Evolutionary conservation across 2,888 invertebrate genomes (phyloP).

Genomic region (Timandra comae): DNA sequence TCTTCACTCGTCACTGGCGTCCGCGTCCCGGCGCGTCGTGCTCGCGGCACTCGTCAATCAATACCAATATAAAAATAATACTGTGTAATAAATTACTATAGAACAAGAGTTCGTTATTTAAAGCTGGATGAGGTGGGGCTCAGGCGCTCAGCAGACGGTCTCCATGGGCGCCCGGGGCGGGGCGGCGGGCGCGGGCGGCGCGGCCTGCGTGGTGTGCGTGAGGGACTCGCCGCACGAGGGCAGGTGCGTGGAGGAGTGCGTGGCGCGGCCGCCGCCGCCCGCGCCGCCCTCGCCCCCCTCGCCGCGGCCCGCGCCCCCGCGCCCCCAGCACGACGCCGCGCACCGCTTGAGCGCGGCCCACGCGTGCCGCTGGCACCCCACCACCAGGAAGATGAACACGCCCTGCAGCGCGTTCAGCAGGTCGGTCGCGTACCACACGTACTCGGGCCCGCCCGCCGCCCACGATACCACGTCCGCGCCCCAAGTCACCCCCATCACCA

Average conservation of each 20-base stretch:
- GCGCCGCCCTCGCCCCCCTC: constrained; percentile 61
- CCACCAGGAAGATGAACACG: constrained; percentile 91
- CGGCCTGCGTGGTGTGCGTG: constrained; percentile 80
- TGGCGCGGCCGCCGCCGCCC: constrained; percentile 47
- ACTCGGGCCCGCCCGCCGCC: constrained; percentile 87
- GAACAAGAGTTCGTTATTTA: constrained; percentile 4
- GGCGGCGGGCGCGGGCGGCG: constrained; percentile 70
- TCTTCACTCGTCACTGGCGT: too few relatives aligned
- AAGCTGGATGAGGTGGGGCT: constrained; percentile 4
- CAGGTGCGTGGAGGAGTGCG: constrained; percentile 87
- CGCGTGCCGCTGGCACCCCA: constrained; percentile 92
- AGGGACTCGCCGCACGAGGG: constrained; percentile 88
- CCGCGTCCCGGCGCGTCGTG: constrained; percentile 16
- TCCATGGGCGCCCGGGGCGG: constrained; percentile 78
- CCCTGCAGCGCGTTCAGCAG: constrained; percentile 91
- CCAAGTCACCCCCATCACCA: constrained; percentile 75
- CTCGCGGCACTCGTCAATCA: constrained; percentile 45
- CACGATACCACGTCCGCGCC: constrained; percentile 89
- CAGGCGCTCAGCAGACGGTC: constrained; percentile 74
- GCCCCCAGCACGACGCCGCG: constrained; percentile 72
- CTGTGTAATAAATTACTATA: constrained; percentile 55
- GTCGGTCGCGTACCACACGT: constrained; percentile 90
- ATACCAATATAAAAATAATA: constrained; percentile 63
- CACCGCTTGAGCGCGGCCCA: constrained; percentile 58
- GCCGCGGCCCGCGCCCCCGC: constrained; percentile 68